These are phyloP conservation scores for Gerosis bhagava DNA, from an alignment of 2,888 invertebrate species.

Conservation along the genomic window DNA sequence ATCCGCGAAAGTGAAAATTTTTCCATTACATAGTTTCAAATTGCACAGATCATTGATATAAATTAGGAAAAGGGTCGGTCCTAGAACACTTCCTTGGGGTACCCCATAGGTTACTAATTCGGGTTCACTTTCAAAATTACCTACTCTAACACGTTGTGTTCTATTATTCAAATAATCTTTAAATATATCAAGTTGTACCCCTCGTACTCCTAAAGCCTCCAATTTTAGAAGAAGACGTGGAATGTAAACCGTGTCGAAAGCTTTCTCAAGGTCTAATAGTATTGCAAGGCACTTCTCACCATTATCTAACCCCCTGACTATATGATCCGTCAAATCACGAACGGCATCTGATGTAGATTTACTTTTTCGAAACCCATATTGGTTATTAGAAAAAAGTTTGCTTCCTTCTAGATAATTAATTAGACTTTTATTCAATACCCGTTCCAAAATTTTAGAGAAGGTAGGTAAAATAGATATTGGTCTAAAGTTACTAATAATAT, in stretches of 20 bases:
- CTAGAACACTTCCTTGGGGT: no score
- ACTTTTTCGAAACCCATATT: constrained; percentile 4
- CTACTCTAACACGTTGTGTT: not conserved
- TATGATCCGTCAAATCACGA: not conserved
- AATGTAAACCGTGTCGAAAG: constrained; percentile 5
- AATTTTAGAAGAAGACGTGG: not conserved
- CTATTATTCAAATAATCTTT: constrained; percentile 5
- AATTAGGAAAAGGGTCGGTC: constrained; percentile 9
- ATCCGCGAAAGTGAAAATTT: no score
- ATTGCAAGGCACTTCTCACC: constrained; percentile 2
- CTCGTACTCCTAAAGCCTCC: constrained; percentile 3
- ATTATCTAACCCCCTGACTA: not conserved
- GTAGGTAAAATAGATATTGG: constrained; percentile 11
- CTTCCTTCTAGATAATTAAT: not conserved
- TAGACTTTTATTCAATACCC: constrained; percentile 2
- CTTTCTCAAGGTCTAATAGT: constrained; percentile 7
- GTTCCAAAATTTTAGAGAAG: constrained; percentile 5
- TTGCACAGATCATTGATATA: no score
- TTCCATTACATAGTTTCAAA: no score
- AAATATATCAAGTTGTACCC: not conserved
- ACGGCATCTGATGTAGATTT: constrained; percentile 9
- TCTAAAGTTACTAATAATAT: not conserved
- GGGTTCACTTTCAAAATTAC: not conserved
- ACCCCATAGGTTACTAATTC: not conserved
- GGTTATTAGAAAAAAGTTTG: constrained; percentile 1